Base-by-base conservation (phyloP, 2,888 invertebrate genomes). In the Drosophila birchii region DNA sequence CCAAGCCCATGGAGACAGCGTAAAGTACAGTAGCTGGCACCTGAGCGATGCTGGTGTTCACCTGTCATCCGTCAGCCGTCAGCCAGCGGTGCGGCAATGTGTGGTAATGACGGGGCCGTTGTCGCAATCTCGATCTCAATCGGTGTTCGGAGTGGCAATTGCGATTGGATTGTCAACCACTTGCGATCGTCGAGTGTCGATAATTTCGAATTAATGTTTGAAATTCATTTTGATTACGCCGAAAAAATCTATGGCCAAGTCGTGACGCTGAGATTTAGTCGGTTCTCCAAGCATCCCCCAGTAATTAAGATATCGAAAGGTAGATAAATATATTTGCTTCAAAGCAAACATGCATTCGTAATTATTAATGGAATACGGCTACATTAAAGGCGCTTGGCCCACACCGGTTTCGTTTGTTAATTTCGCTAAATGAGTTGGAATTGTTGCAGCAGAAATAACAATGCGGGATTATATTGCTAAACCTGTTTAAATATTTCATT, bases 361-460 rank as follows among this genome's bases (percentile, higher is more conserved):
- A 74, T 58, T 34, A 73, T 82, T 69, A 77, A 81, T 81, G 79
- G 78, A 75, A 47, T 51, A 51, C 63, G 67, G 32, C 64, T 66
- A 29, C 29, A 29, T 29, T 29, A 29, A 29, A 29, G 29, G 7
- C 29, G 29, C 7, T 66, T 66, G 53, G 41, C 71, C 36, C 63
- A 74, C 72, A 87, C 88, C 72, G 55, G 88, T 87, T 87, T 58
- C 63, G 45, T 18, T 60, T 36, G 62, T 69, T 74, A 74, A 74
- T 73, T 73, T 67, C 18, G 75, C 67, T 68, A 73, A 75, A 73
- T 67, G 60, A 68, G 61, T 44, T 57, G 41, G 75, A 78, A 76
- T 71, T 78, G 86, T 73, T 75, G 66, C 83, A 82, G 70, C 80
- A 80, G 72, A 78, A 86, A 78, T 68, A 88, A 88, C 88, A 88